Base-by-base conservation (phyloP, 1,140 invertebrate species). In the Rhagoletis zephyria region DNA sequence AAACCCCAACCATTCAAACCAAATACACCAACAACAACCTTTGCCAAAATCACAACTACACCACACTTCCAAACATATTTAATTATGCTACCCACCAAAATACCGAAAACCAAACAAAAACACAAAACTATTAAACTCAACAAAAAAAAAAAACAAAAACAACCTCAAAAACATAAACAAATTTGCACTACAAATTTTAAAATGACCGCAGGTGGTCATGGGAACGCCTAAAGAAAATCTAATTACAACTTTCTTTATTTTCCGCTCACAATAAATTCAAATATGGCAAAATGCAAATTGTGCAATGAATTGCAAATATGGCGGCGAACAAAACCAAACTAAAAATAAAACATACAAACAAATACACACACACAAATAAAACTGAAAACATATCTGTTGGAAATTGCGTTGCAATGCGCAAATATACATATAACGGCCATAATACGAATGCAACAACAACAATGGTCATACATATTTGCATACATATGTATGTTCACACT, bases 171-270 rank as follows among this genome's bases (percentile, higher is more conserved):
- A 81, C 16, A 56, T 56, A 51, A n/a, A 81, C 74, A 81, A 81
- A 56, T 74, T 51, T 51, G 14, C 42, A 70, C 60, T 7, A 87
- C 14, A 87, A n/a, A 88, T 87, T 59, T 51, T 86, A 85, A 77
- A 59, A 63, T 90, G 89, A 88, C 90, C 90, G 89, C 90, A 92
- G 91, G 88, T 91, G 91, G 92, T 92, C 90, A 88, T 93, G 92
- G 90, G 89, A 93, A 90, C 90, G 89, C 88, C 91, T 93, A 89
- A 92, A 92, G 89, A 89, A 91, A 92, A 93, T 92, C 92, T 93
- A 93, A 93, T 93, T 90, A 90, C 88, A 90, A 88, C 90, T 77
- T 86, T 70, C 65, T 87, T 4, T 87, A 40, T 87, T 87, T 85
- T 86, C 90, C 88, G 89, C 89, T 89, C 85, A 45, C 16, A 85